These are phyloP conservation scores for Conistra vaccinii DNA, from an alignment of 2,888 invertebrate genomes.

Conservation along the genomic window DNA sequence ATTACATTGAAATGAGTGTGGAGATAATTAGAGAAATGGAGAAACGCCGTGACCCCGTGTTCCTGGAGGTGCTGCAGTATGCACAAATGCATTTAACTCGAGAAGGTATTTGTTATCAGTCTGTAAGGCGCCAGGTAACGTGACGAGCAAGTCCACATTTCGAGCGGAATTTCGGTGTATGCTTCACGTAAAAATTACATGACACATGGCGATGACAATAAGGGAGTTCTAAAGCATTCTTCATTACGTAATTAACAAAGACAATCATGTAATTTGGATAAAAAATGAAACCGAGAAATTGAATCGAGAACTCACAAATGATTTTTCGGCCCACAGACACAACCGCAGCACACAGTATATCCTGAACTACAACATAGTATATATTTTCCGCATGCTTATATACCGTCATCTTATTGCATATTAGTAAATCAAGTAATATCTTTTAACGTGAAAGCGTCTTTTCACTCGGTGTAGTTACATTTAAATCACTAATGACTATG, in stretches of 20 bases:
- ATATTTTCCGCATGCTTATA: not conserved
- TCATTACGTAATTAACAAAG: not conserved
- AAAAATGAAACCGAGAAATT: not conserved
- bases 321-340: not conserved
- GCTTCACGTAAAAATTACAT: not conserved
- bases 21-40: constrained; percentile 32
- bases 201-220: not conserved
- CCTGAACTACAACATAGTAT: not conserved
- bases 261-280: not conserved
- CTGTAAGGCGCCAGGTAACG: not conserved
- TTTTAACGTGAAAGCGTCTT: not conserved
- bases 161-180: not conserved
- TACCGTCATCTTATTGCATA: not conserved
- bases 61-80: constrained; percentile 18
- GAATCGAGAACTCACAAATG: not conserved
- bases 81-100: constrained; percentile 23
- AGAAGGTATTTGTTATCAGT: constrained; percentile 19
- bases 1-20: constrained; percentile 23
- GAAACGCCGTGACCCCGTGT: constrained; percentile 15
- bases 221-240: not conserved
- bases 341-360: not conserved
- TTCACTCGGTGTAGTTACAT: not conserved
- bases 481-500: not conserved
- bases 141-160: too few species aligned
- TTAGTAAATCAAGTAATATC: not conserved